Base-by-base conservation (phyloP, 2,797 vertebrate genomes). In the Rachycentron canadum region DNA sequence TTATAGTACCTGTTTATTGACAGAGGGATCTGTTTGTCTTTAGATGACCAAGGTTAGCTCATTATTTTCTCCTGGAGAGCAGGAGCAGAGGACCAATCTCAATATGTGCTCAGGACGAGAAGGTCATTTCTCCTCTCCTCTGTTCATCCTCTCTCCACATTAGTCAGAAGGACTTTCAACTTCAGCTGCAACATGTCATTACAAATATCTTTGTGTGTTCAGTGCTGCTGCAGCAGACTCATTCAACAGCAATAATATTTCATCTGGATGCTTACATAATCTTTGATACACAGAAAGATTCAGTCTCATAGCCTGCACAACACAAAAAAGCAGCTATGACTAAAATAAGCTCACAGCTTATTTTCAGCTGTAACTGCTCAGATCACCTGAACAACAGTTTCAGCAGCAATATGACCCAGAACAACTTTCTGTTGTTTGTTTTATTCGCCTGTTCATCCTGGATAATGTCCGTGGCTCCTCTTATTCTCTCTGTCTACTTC, bases 31-130 rank as follows among this genome's bases (percentile, higher is more conserved):
- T 69, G 11, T 12, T 13, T 71, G 59, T 43, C 30, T 41, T 53
- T 67, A 66, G 32, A 41, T 30, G 43, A 21, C n/a, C 0, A 21
- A 19, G 25, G 62, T 5, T 13, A 12, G 3, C 59, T 17, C 45
- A 58, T 58, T n/a, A 25, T 32, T 34, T 70, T 26, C 21, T 50
- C 23, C 11, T 36, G 56, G 26, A 34, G 23, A 26, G 56, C 57
- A 36, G 68, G 30, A 65, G 62, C 62, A 40, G 5, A 16, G 25
- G 45, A 23, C 10, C n/a, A 30, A 49, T 71, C 45, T 52, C 50
- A 71, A 71, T 61, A 61, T 50, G 56, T 50, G 38, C 25, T 66
- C 47, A 62, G 30, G 57, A 68, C 3, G 16, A 58, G 23, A 17
- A 53, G 45, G 36, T 45, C 0, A 8, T 19, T 26, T 43, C 56